These are phyloP conservation scores for Idaea dimidiata DNA, from an alignment of 2,888 invertebrate genomes.

Conservation along the genomic window DNA sequence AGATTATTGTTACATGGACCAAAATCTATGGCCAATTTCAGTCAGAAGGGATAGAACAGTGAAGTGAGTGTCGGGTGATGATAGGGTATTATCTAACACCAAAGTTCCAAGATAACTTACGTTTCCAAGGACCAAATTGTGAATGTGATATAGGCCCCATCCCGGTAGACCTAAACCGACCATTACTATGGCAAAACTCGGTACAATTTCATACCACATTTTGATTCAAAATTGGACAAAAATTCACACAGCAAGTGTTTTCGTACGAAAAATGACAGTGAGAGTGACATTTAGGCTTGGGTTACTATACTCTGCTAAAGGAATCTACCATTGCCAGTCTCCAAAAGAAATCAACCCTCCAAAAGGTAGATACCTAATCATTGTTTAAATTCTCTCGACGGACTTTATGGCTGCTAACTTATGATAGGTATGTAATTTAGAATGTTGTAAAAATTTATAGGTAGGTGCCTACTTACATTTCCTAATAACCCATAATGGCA, in stretches of 20 bases:
- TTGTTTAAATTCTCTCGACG: not conserved
- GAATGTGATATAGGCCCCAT: slow-evolving; percentile 81
- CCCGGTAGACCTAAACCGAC: slow-evolving; percentile 82
- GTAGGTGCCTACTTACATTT: slow-evolving; percentile 58
- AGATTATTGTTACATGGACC: slow-evolving; percentile 3
- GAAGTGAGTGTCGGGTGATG: slow-evolving; percentile 12
- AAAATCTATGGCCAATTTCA: slow-evolving; percentile 9
- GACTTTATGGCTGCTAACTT: not conserved
- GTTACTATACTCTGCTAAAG: slow-evolving; percentile 39
- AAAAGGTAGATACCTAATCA: not conserved
- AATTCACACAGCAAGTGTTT: slow-evolving; percentile 30
- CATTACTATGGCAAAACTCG: slow-evolving; percentile 82
- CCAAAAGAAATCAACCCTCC: slow-evolving; percentile 13
- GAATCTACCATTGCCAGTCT: slow-evolving; percentile 26
- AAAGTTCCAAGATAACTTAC: slow-evolving; percentile 76
- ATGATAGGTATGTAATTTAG: no score
- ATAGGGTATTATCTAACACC: slow-evolving; percentile 59
- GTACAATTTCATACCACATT: slow-evolving; percentile 89
- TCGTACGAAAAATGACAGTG: slow-evolving; percentile 22
- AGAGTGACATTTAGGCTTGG: slow-evolving; percentile 39
- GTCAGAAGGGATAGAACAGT: slow-evolving; percentile 1
- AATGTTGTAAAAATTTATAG: no score
- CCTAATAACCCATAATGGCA: slow-evolving; percentile 43
- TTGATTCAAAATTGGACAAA: slow-evolving; percentile 33
- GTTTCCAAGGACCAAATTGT: slow-evolving; percentile 82